Evolutionary conservation across 1,140 invertebrate species (phyloP).

Genomic region (Trissolcus basalis): DNA sequence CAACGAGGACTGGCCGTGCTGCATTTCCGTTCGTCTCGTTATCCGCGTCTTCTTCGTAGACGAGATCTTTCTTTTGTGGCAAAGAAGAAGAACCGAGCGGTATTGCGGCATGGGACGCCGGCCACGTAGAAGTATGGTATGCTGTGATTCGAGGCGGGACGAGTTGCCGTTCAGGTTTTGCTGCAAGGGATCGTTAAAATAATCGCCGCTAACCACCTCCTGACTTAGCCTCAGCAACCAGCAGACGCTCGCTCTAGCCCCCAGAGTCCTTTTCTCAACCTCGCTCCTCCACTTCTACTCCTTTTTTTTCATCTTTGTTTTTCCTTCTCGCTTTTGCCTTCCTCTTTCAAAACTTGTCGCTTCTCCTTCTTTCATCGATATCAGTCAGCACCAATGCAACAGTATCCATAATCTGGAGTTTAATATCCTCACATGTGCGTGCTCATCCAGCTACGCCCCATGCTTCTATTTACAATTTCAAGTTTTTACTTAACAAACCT

Average conservation of each 20-base stretch:
- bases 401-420: slow-evolving; percentile 17
- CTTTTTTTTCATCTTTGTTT: slow-evolving; percentile 12
- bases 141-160: slow-evolving; percentile 57
- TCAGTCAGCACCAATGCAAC: slow-evolving; percentile 39
- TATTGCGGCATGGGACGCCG: slow-evolving; percentile 24
- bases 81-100: slow-evolving; percentile 19
- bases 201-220: slow-evolving; percentile 74
- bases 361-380: slow-evolving; percentile 11
- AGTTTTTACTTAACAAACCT: too few species aligned
- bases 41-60: slow-evolving; percentile 37
- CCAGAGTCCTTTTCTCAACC: slow-evolving; percentile 35
- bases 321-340: slow-evolving; percentile 14
- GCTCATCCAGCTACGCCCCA: slow-evolving; percentile 10
- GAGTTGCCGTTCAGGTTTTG: slow-evolving; percentile 75
- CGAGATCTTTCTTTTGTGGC: slow-evolving; percentile 52
- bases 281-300: slow-evolving; percentile 26
- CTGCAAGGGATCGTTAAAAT: slow-evolving; percentile 75
- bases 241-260: slow-evolving; percentile 27
- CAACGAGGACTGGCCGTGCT: too few species aligned
- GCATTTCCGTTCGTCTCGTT: slow-evolving; percentile 46
- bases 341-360: slow-evolving; percentile 8
- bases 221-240: slow-evolving; percentile 66
- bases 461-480: too few species aligned
- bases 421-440: slow-evolving; percentile 26
- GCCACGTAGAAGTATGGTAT: slow-evolving; percentile 38